These are phyloP conservation scores for Rousettus leschenaultii DNA, from an alignment of 2,113 vertebrate species.

Conservation along the genomic window DNA sequence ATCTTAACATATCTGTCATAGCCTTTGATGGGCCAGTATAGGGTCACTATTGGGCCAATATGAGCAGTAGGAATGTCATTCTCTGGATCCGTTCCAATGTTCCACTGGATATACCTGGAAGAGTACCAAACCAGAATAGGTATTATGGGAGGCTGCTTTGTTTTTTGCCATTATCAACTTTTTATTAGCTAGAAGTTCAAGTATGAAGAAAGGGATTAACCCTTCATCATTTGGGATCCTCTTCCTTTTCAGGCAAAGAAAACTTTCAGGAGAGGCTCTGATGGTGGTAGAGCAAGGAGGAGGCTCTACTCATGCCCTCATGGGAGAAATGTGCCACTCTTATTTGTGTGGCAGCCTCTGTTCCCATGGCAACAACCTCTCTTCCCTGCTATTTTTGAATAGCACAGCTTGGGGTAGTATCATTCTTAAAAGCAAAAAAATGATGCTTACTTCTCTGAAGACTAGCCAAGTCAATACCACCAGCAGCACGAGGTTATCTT, in stretches of 20 bases:
- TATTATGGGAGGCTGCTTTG: not conserved
- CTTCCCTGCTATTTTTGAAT: not conserved
- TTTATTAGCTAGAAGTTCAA: not conserved
- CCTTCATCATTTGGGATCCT: not conserved
- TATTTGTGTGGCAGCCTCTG: not conserved
- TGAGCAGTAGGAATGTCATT: not conserved
- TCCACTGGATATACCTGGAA: not conserved
- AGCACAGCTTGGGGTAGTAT: slow-evolving; percentile 47
- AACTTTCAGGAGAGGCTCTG: not conserved
- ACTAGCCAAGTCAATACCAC: slow-evolving; percentile 15
- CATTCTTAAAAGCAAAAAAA: not conserved
- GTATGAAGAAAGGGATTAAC: not conserved
- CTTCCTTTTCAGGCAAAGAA: not conserved
- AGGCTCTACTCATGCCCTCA: not conserved
- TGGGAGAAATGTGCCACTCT: not conserved
- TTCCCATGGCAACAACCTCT: slow-evolving; percentile 25
- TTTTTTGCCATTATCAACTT: not conserved
- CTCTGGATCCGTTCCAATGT: not conserved
- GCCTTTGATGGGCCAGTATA: fast-evolving
- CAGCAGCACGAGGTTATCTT: not conserved
- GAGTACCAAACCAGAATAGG: not conserved
- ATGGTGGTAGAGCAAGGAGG: not conserved
- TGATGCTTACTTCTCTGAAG: slow-evolving; percentile 39
- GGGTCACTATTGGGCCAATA: fast-evolving
- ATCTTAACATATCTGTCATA: too few species aligned